Conservation (phyloP, 1,140 invertebrate species). For the Bombus terrestris region DNA sequence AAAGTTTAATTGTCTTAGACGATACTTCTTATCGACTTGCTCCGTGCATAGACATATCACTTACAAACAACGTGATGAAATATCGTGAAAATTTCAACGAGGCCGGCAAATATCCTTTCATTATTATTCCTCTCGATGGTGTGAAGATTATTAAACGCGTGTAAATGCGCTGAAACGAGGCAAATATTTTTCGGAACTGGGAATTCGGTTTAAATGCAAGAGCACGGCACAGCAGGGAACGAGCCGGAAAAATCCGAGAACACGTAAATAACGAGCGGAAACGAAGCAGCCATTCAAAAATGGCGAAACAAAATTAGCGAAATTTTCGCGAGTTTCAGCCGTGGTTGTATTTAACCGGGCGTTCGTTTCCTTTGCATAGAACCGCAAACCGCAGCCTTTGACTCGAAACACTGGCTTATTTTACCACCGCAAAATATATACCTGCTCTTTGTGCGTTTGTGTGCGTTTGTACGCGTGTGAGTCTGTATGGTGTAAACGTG, state of each 20-base stretch:
- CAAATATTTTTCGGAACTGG: neutral
- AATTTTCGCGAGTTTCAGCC: slow-evolving; percentile 24
- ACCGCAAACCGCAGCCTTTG: slow-evolving; percentile 47
- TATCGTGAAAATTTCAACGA: neutral
- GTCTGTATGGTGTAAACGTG: neutral
- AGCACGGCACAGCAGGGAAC: neutral
- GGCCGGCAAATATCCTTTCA: neutral
- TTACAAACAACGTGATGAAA: neutral
- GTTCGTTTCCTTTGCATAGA: slow-evolving; percentile 47
- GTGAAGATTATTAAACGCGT: neutral
- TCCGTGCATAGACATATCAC: neutral
- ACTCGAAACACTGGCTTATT: slow-evolving; percentile 49
- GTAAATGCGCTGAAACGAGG: neutral
- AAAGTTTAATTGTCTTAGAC: too few relatives aligned
- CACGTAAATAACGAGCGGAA: neutral
- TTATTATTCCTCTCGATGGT: neutral
- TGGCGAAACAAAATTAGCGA: slow-evolving; percentile 19
- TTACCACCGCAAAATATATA: slow-evolving; percentile 34
- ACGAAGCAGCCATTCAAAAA: neutral
- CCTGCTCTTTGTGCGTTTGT: neutral
- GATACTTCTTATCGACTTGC: too few relatives aligned
- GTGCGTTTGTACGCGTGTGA: neutral
- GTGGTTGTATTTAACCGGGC: slow-evolving; percentile 28
- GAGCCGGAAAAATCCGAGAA: neutral
- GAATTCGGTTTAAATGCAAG: slow-evolving; percentile 1